Conservation (phyloP, 2,888 invertebrate genomes). For the Apotomis capreana region DNA sequence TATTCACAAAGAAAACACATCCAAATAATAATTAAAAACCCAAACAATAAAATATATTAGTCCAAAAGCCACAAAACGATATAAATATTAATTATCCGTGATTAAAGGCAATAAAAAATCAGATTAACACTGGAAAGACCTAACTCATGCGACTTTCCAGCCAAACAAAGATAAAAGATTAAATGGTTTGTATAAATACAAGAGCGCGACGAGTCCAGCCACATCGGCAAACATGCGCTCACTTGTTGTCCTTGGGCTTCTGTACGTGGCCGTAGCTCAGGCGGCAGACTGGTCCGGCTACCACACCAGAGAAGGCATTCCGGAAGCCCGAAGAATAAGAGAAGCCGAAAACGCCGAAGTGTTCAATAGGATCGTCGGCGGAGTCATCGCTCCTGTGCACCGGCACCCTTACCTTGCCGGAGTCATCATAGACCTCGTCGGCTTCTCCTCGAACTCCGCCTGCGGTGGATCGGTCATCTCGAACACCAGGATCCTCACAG, state of each 20-base stretch:
- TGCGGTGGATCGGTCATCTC: slow-evolving; percentile 69
- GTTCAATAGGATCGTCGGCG: slow-evolving; percentile 58
- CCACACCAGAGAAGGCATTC: slow-evolving; percentile 63
- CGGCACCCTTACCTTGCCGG: slow-evolving; percentile 70
- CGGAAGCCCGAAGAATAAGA: slow-evolving; percentile 60
- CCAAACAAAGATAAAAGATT: slow-evolving; percentile 34
- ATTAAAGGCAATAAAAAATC: slow-evolving; percentile 45
- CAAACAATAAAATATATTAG: background rate
- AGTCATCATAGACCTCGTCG: slow-evolving; percentile 62
- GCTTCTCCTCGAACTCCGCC: slow-evolving; percentile 57
- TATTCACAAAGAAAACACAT: too few relatives aligned
- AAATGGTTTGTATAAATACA: slow-evolving; percentile 46
- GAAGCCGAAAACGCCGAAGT: slow-evolving; percentile 49
- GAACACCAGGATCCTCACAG: slow-evolving; percentile 62
- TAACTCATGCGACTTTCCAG: slow-evolving; percentile 1
- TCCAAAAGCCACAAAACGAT: background rate
- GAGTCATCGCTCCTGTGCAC: slow-evolving; percentile 59
- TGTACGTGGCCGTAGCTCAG: slow-evolving; percentile 47
- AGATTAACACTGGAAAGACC: slow-evolving; percentile 40
- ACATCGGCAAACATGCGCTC: slow-evolving; percentile 52
- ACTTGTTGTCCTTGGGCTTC: slow-evolving; percentile 50
- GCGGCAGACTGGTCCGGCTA: slow-evolving; percentile 55
- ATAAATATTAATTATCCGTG: slow-evolving; percentile 23
- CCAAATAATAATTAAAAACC: background rate
- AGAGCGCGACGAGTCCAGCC: slow-evolving; percentile 30